Conservation (phyloP, 2,797 vertebrate genomes). For the Perodicticus potto region DNA sequence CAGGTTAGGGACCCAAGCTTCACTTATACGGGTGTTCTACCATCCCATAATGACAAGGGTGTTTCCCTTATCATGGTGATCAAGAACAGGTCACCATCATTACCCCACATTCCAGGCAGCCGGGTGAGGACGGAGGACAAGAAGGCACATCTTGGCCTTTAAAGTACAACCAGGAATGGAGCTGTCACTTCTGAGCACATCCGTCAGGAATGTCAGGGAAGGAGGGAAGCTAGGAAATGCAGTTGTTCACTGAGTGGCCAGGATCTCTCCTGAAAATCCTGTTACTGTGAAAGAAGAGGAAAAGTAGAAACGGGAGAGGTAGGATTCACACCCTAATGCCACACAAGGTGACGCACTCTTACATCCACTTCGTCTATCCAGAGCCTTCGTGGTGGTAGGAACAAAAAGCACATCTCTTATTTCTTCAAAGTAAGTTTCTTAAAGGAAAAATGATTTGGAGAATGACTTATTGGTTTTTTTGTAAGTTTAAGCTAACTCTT, state of each 20-base stretch:
- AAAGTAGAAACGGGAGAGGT: not conserved
- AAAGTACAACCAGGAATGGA: not conserved
- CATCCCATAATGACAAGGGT: not conserved
- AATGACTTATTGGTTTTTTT: not conserved
- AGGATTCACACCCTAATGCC: not conserved
- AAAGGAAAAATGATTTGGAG: constrained; percentile 4
- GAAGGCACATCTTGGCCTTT: not conserved
- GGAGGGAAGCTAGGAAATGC: not conserved
- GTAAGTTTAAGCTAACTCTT: not conserved
- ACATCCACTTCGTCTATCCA: not conserved
- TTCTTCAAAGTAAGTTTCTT: constrained; percentile 15
- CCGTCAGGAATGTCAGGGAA: not conserved
- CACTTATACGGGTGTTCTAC: not conserved
- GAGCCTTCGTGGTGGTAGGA: not conserved
- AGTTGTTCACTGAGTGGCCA: constrained; percentile 14
- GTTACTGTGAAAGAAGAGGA: not conserved
- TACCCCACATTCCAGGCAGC: not conserved
- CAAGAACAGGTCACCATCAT: not conserved
- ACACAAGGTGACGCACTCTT: not conserved
- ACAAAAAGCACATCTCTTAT: constrained; percentile 38
- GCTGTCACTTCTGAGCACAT: constrained; percentile 1
- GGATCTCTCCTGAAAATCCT: constrained; percentile 22
- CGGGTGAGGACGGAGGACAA: not conserved
- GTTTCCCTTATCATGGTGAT: not conserved
- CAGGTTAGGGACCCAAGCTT: not conserved